These are phyloP conservation scores for Zaprionus ghesquierei DNA, from an alignment of 1,140 invertebrate genomes.

Conservation along the genomic window DNA sequence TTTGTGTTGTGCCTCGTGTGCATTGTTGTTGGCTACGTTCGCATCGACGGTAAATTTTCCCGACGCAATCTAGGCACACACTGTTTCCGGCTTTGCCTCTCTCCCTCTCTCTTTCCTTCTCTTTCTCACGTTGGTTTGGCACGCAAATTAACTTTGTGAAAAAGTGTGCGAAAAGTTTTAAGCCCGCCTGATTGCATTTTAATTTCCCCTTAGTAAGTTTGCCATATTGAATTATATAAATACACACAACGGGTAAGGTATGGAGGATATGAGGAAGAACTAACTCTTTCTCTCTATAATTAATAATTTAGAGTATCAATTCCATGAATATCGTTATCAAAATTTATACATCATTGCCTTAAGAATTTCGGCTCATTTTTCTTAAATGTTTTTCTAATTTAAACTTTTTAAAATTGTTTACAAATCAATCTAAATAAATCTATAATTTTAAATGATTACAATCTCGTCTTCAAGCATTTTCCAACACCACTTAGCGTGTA, in stretches of 20 bases:
- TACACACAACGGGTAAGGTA: not conserved
- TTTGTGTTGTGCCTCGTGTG: slow-evolving; percentile 27
- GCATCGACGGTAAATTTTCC: slow-evolving; percentile 63
- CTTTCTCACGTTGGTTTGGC: slow-evolving; percentile 28
- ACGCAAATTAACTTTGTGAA: slow-evolving; percentile 41
- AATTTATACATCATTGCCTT: too few species aligned
- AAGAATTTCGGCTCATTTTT: too few species aligned
- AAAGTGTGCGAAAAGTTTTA: slow-evolving; percentile 21
- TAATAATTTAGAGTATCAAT: too few species aligned
- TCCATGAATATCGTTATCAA: too few species aligned
- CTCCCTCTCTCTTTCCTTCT: not conserved
- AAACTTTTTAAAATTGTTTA: too few species aligned
- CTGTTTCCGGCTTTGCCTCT: slow-evolving; percentile 13
- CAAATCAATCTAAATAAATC: too few species aligned
- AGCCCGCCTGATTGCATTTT: slow-evolving; percentile 38
- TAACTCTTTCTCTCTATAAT: not conserved
- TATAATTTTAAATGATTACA: too few species aligned
- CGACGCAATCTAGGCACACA: slow-evolving; percentile 63
- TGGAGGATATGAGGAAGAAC: not conserved
- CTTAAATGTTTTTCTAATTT: too few species aligned
- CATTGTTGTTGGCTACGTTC: slow-evolving; percentile 50
- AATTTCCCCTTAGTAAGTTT: slow-evolving; percentile 33
- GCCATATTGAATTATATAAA: slow-evolving; percentile 25
- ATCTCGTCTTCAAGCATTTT: too few species aligned
- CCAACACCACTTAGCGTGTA: not conserved